These are phyloP conservation scores for Parnassius apollo DNA, from an alignment of 2,888 invertebrate species.

Conservation along the genomic window DNA sequence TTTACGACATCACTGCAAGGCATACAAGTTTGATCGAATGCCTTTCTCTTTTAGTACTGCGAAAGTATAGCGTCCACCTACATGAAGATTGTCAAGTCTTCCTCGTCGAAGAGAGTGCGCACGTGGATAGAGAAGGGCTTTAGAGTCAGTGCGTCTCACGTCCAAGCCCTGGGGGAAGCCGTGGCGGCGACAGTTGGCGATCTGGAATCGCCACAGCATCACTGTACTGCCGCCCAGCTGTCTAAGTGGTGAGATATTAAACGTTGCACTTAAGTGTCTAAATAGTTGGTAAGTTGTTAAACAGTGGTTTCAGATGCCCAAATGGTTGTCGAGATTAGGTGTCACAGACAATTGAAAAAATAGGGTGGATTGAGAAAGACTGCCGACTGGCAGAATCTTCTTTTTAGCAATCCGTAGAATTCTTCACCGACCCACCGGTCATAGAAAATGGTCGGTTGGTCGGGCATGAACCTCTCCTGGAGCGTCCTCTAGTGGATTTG, in stretches of 20 bases:
- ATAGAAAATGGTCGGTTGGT: too few relatives aligned
- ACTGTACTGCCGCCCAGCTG: slow-evolving; percentile 50
- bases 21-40: neutral
- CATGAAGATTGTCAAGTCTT: slow-evolving; percentile 84
- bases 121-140: slow-evolving; percentile 71
- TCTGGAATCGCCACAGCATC: slow-evolving; percentile 50
- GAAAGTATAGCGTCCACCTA: slow-evolving; percentile 89
- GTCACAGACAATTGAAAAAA: too few relatives aligned
- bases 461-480: too few relatives aligned
- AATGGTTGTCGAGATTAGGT: too few relatives aligned
- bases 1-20: too few relatives aligned
- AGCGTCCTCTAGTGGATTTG: too few relatives aligned
- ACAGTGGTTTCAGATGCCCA: too few relatives aligned
- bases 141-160: slow-evolving; percentile 58
- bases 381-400: too few relatives aligned
- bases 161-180: slow-evolving; percentile 70
- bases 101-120: slow-evolving; percentile 44
- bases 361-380: too few relatives aligned
- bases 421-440: too few relatives aligned
- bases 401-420: too few relatives aligned
- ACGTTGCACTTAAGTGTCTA: neutral
- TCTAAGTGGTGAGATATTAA: slow-evolving; percentile 52
- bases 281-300: too few relatives aligned
- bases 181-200: slow-evolving; percentile 56
- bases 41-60: slow-evolving; percentile 80